phyloP scores from a whole-genome alignment of 2,797 vertebrate species.

The Mus spretus region DNA sequence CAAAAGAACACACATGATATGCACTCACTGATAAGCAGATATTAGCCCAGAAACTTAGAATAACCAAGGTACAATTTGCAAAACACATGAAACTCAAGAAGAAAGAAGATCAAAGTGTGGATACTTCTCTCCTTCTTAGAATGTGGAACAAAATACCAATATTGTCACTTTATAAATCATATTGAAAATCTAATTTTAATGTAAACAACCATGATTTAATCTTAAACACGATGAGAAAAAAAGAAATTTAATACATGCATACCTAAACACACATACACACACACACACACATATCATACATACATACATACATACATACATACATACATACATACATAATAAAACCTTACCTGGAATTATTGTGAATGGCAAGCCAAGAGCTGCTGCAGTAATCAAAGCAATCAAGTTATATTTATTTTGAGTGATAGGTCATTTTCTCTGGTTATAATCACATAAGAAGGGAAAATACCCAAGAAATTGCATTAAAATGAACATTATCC shows the following conservation, averaged over 20 bases:
- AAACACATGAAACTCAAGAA: too few relatives aligned
- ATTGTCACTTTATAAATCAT: not conserved
- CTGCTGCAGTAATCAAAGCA: slow-evolving; percentile 30
- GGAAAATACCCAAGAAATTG: slow-evolving; percentile 76
- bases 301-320: not conserved
- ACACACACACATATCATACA: too few relatives aligned
- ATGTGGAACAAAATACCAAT: not conserved
- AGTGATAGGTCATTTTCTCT: slow-evolving; percentile 45
- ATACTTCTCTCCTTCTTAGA: too few relatives aligned
- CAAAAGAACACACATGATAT: too few relatives aligned
- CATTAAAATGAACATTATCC: slow-evolving; percentile 67
- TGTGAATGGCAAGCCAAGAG: not conserved
- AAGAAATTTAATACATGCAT: not conserved
- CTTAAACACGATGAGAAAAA: not conserved
- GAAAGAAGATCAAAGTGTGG: too few relatives aligned
- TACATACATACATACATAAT: too few relatives aligned
- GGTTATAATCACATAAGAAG: slow-evolving; percentile 38
- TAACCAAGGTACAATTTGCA: too few relatives aligned
- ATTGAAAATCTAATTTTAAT: slow-evolving; percentile 52
- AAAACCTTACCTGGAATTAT: slow-evolving; percentile 33
- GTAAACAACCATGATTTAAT: not conserved
- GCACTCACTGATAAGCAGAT: too few relatives aligned
- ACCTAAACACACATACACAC: not conserved
- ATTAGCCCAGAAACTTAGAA: too few relatives aligned
- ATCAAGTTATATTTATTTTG: slow-evolving; percentile 34